Evolutionary conservation across 2,797 vertebrate species (phyloP).

Genomic region (Cetoscarus ocellatus): DNA sequence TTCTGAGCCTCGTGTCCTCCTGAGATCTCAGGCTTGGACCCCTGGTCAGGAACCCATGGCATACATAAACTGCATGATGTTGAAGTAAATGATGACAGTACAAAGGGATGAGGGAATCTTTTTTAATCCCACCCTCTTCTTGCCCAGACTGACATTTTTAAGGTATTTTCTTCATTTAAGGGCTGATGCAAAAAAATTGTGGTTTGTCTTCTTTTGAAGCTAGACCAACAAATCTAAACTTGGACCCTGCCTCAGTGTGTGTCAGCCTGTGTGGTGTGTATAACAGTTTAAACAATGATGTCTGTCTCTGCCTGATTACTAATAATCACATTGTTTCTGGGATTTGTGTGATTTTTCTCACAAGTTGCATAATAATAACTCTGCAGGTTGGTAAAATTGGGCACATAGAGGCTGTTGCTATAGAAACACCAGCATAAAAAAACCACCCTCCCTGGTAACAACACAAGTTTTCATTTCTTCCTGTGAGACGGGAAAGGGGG

Average conservation of each 20-base stretch:
- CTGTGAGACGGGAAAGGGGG: conserved; percentile 62
- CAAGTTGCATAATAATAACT: conserved; percentile 76
- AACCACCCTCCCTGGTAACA: conserved; percentile 78
- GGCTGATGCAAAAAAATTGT: too few species aligned
- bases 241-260: neutral
- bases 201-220: neutral
- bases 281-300: conserved; percentile 5
- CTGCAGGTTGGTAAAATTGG: conserved; percentile 72
- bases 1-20: too few species aligned
- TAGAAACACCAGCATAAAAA: conserved; percentile 82
- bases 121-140: too few species aligned
- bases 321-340: conserved; percentile 65
- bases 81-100: too few species aligned
- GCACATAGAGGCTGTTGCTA: conserved; percentile 80
- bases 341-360: conserved; percentile 38
- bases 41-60: too few species aligned
- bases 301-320: conserved; percentile 46
- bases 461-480: conserved; percentile 79
- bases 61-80: too few species aligned
- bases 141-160: too few species aligned
- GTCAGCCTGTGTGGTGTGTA: neutral
- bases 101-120: too few species aligned
- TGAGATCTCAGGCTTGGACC: too few species aligned
- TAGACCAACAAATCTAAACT: conserved; percentile 26
- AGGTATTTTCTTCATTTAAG: too few species aligned